Conservation (phyloP, 2,797 vertebrate genomes). For the Esox lucius region DNA sequence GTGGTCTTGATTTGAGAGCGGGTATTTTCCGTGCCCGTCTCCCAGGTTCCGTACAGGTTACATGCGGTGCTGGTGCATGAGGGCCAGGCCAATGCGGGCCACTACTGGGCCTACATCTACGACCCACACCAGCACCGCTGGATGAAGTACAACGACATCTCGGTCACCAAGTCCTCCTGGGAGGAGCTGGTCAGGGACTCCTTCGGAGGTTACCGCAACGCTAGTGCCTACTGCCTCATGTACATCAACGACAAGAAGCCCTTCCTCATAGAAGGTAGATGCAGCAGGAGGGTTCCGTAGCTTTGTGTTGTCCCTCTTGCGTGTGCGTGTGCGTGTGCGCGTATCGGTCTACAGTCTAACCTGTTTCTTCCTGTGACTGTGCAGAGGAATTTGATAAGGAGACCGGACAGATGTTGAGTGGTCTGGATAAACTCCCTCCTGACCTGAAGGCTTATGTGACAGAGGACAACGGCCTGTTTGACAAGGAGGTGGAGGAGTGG, state of each 20-base stretch:
- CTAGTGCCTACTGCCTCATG: slow-evolving; percentile 99
- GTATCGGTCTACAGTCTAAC: neutral
- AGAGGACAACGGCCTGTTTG: slow-evolving; percentile 91
- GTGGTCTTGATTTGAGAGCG: neutral
- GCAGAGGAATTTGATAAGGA: slow-evolving; percentile 96
- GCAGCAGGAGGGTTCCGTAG: neutral
- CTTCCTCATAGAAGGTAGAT: slow-evolving; percentile 89
- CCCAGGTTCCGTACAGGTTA: slow-evolving; percentile 92
- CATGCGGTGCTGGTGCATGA: slow-evolving; percentile 97
- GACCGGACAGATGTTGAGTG: slow-evolving; percentile 89
- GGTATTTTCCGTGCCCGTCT: neutral
- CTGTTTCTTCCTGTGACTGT: slow-evolving; percentile 4
- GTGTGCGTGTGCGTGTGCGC: neutral
- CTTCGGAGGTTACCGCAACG: slow-evolving; percentile 96
- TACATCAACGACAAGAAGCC: slow-evolving; percentile 97
- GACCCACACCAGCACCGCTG: slow-evolving; percentile 90
- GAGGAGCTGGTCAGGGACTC: slow-evolving; percentile 97
- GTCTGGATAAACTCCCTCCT: slow-evolving; percentile 92
- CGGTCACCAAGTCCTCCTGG: slow-evolving; percentile 97
- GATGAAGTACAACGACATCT: slow-evolving; percentile 99
- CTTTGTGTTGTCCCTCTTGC: neutral
- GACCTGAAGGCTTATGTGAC: slow-evolving; percentile 93
- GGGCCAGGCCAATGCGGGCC: slow-evolving; percentile 95
- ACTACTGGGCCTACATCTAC: slow-evolving; percentile 99
- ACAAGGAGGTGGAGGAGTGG: slow-evolving; percentile 94